Evolutionary conservation across 2,113 vertebrate genomes (phyloP).

Genomic region (Misgurnus anguillicaudatus): DNA sequence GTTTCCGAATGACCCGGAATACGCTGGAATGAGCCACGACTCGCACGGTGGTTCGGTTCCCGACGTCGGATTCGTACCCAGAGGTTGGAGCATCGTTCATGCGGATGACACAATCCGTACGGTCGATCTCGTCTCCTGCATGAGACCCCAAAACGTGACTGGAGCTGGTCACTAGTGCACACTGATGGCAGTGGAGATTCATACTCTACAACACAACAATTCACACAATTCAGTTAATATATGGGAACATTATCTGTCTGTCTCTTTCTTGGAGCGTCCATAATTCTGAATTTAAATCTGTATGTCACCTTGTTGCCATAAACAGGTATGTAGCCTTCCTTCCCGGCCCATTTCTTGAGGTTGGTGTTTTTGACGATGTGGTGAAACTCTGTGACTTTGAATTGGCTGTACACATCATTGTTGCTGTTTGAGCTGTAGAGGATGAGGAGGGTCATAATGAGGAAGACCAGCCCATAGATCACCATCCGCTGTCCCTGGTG

Average conservation of each 20-base stretch:
- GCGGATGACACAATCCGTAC: slow-evolving; percentile 87
- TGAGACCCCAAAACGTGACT: slow-evolving; percentile 87
- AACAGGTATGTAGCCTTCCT: slow-evolving; percentile 80
- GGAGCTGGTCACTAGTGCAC: slow-evolving; percentile 93
- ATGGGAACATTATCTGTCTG: neutral
- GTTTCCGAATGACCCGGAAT: slow-evolving; percentile 83
- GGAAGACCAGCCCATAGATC: slow-evolving; percentile 82
- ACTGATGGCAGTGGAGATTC: slow-evolving; percentile 81
- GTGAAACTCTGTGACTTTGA: slow-evolving; percentile 60
- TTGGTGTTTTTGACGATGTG: slow-evolving; percentile 68
- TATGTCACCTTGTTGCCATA: slow-evolving; percentile 86
- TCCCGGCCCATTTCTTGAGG: slow-evolving; percentile 85
- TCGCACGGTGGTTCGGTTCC: slow-evolving; percentile 87
- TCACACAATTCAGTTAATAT: neutral
- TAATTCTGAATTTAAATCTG: too few species aligned
- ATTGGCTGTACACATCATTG: slow-evolving; percentile 74
- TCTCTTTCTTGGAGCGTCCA: neutral
- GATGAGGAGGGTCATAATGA: slow-evolving; percentile 90
- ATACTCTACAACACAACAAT: slow-evolving; percentile 76
- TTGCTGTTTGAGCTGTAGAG: slow-evolving; percentile 89
- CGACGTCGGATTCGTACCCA: slow-evolving; percentile 82
- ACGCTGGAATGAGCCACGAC: slow-evolving; percentile 95
- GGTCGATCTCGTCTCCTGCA: slow-evolving; percentile 83
- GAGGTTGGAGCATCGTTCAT: slow-evolving; percentile 95
- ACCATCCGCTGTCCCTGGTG: slow-evolving; percentile 84